Conservation (phyloP, 2,797 vertebrate species). For the Anisognathus igniventris region DNA sequence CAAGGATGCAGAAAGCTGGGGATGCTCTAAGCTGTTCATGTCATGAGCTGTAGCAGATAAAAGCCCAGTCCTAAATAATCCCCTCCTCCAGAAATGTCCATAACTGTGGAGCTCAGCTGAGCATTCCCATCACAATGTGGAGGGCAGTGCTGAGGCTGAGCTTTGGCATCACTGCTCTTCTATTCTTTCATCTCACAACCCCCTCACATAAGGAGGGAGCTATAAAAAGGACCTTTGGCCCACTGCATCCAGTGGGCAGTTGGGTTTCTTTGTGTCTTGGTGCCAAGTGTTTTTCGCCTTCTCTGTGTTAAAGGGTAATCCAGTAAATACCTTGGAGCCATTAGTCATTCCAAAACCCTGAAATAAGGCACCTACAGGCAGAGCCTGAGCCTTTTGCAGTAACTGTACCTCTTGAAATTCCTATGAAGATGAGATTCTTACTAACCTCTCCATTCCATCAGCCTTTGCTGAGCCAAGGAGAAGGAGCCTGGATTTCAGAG, state of each 20-base stretch:
- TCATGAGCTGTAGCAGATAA: not conserved
- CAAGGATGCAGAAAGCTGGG: not conserved
- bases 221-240: not conserved
- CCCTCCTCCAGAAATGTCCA: not conserved
- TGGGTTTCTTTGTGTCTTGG: not conserved
- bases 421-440: not conserved
- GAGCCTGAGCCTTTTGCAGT: not conserved
- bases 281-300: not conserved
- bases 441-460: not conserved
- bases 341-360: not conserved
- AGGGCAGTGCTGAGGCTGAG: not conserved
- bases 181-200: not conserved
- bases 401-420: not conserved
- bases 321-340: not conserved
- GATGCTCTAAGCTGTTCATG: not conserved
- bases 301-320: not conserved
- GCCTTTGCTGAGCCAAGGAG: not conserved
- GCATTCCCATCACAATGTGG: not conserved
- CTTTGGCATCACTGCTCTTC: not conserved
- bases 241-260: not conserved
- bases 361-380: not conserved
- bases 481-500: not conserved
- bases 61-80: not conserved
- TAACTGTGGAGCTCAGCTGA: not conserved
- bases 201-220: not conserved